phyloP scores from a whole-genome alignment of 92 coral and sea anemone genomes.

The Desmophyllum pertusum region DNA sequence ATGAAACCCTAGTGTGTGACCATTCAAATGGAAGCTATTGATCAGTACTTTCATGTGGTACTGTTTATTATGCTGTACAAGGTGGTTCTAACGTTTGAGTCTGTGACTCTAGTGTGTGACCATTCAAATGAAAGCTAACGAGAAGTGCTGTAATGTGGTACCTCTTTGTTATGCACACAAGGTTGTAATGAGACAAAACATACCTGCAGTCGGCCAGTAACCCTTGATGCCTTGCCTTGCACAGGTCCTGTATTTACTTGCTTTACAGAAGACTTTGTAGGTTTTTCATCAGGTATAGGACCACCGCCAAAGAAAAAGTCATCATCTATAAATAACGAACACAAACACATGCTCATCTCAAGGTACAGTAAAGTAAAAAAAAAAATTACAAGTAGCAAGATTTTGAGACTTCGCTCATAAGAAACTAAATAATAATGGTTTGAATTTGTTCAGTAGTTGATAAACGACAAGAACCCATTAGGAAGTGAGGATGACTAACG shows the following conservation, averaged over 20 bases:
- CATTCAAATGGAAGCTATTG: no score
- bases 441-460: background rate
- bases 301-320: constrained; percentile 77
- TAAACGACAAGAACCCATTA: background rate
- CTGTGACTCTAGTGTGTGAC: no score
- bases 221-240: constrained; percentile 55
- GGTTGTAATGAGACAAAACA: background rate
- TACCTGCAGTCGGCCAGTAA: constrained; percentile 90
- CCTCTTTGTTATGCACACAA: no score
- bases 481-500: background rate
- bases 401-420: background rate
- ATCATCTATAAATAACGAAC: constrained; percentile 53
- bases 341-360: background rate
- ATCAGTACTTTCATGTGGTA: no score
- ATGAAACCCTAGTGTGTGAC: no score
- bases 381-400: no score
- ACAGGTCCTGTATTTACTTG: constrained; percentile 27
- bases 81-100: no score
- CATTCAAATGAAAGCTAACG: no score
- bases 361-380: background rate
- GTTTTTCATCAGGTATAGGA: constrained; percentile 59
- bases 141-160: no score
- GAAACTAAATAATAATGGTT: background rate
- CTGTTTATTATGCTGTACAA: no score
- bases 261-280: constrained; percentile 41